A percentile compares a stretch with the other conserved stretches of the same genome.
phyloP scores from a whole-genome alignment of 2,113 vertebrate species.

The Aix galericulata region DNA sequence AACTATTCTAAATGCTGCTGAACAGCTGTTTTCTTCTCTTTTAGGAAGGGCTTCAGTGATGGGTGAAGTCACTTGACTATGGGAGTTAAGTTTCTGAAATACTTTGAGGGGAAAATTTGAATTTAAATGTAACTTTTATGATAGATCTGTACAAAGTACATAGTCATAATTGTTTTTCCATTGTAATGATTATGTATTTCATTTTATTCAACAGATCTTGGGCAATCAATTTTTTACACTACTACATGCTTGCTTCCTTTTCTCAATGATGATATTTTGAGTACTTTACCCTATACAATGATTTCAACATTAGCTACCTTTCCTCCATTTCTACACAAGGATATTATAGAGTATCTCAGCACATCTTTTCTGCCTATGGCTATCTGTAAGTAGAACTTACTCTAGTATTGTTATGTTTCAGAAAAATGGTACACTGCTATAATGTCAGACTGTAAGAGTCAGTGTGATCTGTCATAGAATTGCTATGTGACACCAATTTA shows the following conservation, averaged over 20 bases:
- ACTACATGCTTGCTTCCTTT: constrained; percentile 98
- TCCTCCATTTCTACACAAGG: constrained; percentile 99
- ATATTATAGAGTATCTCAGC: constrained; percentile 99
- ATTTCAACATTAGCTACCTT: constrained; percentile 99
- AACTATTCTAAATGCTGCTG: background rate
- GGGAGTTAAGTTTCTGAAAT: background rate
- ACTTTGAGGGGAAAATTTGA: background rate
- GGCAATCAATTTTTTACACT: constrained; percentile 99
- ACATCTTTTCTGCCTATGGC: constrained; percentile 99
- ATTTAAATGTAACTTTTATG: background rate
- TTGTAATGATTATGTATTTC: constrained; percentile 55
- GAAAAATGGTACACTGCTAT: background rate
- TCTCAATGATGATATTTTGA: constrained; percentile 98
- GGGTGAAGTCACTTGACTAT: background rate
- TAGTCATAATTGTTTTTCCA: background rate
- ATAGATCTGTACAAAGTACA: background rate
- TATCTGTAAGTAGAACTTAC: constrained; percentile 90
- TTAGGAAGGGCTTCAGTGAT: background rate
- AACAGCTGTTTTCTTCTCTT: background rate
- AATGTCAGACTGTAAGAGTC: background rate
- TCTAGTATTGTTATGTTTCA: constrained; percentile 1
- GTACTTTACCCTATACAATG: constrained; percentile 99
- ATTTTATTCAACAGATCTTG: constrained; percentile 91
- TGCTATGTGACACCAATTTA: background rate
- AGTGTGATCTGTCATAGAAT: background rate